Evolutionary conservation across 2,888 invertebrate species (phyloP).

Genomic region (Ischnura elegans): DNA sequence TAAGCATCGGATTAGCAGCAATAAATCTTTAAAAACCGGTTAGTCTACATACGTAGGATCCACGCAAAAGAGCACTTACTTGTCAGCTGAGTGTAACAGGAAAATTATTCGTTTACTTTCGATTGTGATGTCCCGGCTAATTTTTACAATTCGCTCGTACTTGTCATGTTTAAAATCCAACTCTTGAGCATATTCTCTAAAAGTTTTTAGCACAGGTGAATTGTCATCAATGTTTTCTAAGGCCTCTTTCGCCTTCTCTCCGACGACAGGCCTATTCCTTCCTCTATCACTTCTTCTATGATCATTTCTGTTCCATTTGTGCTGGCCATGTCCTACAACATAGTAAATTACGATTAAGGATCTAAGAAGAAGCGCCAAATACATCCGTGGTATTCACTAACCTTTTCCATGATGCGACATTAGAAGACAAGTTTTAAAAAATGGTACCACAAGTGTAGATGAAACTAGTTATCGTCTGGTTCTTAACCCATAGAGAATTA

Average conservation of each 20-base stretch:
- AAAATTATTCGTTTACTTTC: constrained; percentile 95
- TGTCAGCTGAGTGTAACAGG: constrained; percentile 82
- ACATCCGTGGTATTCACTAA: no score
- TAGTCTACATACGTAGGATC: no score
- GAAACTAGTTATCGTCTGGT: not conserved
- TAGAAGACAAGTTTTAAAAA: not conserved
- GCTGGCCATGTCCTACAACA: constrained; percentile 12
- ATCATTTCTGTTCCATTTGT: not conserved
- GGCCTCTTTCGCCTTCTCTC: constrained; percentile 78
- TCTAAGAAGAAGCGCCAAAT: no score
- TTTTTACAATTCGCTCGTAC: constrained; percentile 89
- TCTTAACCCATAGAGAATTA: not conserved
- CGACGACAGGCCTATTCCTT: constrained; percentile 75
- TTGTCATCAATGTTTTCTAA: constrained; percentile 78
- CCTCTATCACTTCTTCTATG: constrained; percentile 63
- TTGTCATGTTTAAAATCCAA: constrained; percentile 90
- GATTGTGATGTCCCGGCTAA: constrained; percentile 91
- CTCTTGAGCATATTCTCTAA: constrained; percentile 83
- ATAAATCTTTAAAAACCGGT: not conserved
- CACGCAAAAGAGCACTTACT: not conserved
- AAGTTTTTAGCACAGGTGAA: constrained; percentile 82
- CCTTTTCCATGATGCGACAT: constrained; percentile 54
- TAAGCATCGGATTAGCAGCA: constrained; percentile 69
- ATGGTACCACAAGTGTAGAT: not conserved
- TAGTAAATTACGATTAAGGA: not conserved